Base-by-base conservation (phyloP, 2,888 invertebrate genomes). In the Drosophila kuntzei region DNA sequence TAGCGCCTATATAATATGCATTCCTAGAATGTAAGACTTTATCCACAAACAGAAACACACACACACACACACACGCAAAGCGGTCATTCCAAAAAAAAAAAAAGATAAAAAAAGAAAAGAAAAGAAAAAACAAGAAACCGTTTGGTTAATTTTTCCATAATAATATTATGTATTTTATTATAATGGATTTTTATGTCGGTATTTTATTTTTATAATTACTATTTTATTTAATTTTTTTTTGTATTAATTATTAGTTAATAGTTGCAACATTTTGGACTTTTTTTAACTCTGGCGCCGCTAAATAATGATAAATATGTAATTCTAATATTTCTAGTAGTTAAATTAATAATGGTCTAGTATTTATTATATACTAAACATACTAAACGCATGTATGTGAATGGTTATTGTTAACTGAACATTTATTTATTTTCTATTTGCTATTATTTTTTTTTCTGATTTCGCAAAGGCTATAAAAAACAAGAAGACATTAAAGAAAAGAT, bases 11-110 rank as follows among this genome's bases (percentile, higher is more conserved):
- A 53, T 53, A 60, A 81, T 65, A 79, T 66, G 76, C 80, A 81
- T 81, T 85, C 80, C 73, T 80, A 86, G 80, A 69, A 77, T 72
- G 46, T 74, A 76, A 74, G 74, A 59, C 39, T 39, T 20, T 25
- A 58, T 46, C 57, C 49, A 64, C 61, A 62, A 18, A 39, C 11
- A 9, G 34, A 51, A 22, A 53, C 27, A 57, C 16, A 44, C 49
- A 53, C 47, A 53, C 51, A 49, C 27, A 63, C 27, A 59, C 53
- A 54, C 53, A 77, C 61, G 60, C 74, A 58, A 58, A 80, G 79
- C 76, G 70, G 63, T 76, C 82, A 82, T 82, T 87, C 82, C 82
- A 84, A 71, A 69, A 66, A 50, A 36, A 36, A 62, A 60, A 29
- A 18, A 49, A 32, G 34, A 43, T 62, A 62, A 55, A 47, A 51